Percentiles rank a stretch among this genome's conserved stretches.
phyloP scores from a whole-genome alignment of 2,888 invertebrate genomes.

The Tupiocoris notatus region DNA sequence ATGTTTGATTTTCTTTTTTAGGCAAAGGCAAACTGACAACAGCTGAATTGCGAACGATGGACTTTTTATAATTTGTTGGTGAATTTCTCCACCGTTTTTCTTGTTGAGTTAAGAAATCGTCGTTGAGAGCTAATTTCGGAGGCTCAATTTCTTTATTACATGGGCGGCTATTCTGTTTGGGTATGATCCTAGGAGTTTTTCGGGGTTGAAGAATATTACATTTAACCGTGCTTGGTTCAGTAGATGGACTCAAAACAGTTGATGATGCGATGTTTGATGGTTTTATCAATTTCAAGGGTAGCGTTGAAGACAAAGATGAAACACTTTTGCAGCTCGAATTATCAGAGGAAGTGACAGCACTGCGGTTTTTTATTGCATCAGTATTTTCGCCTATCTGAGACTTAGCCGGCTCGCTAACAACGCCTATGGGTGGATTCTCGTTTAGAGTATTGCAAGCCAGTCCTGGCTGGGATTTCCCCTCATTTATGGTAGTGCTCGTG shows the following conservation, averaged over 20 bases:
- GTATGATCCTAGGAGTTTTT: constrained; percentile 26
- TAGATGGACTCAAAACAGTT: neutral
- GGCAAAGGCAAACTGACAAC: neutral
- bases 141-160: neutral
- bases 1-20: neutral
- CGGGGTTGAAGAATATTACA: constrained; percentile 41
- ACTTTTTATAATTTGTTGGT: neutral
- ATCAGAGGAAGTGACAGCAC: no score
- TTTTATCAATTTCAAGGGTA: constrained; percentile 12
- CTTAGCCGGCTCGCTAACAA: neutral
- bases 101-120: constrained; percentile 1
- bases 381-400: neutral
- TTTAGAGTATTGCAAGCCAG: neutral
- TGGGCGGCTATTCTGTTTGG: neutral
- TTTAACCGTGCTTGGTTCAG: constrained; percentile 3
- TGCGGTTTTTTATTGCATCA: no score
- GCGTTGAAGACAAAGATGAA: neutral
- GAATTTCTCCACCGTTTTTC: constrained; percentile 1
- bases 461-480: neutral
- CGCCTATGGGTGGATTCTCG: neutral
- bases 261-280: constrained; percentile 10
- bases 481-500: neutral
- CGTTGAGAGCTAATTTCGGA: constrained; percentile 3
- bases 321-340: no score
- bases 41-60: neutral